Evolutionary conservation across 2,888 invertebrate species (phyloP).

Genomic region (Ophion ellenae): DNA sequence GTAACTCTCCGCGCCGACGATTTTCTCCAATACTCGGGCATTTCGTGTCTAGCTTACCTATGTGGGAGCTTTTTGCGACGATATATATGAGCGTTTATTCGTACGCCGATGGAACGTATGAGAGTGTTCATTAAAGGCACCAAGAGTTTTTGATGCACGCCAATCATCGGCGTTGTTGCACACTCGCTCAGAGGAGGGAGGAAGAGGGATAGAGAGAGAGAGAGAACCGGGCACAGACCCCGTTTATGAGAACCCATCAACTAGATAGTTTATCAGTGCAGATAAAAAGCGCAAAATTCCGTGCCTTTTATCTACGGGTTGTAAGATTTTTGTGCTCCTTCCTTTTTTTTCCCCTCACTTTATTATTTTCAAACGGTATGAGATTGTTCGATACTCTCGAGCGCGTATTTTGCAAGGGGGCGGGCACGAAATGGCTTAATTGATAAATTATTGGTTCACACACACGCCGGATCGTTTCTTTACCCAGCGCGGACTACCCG

Average conservation of each 20-base stretch:
- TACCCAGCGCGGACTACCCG: background rate
- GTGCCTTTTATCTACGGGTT: slow-evolving; percentile 8
- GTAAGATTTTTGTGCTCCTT: background rate
- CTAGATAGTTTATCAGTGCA: slow-evolving; percentile 71
- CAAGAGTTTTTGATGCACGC: slow-evolving; percentile 58
- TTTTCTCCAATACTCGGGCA: slow-evolving; percentile 4
- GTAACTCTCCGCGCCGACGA: background rate
- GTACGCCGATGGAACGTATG: slow-evolving; percentile 1
- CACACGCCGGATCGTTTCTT: slow-evolving; percentile 14
- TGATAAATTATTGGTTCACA: slow-evolving; percentile 44
- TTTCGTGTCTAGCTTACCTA: slow-evolving; percentile 2
- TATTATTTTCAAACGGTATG: slow-evolving; percentile 12
- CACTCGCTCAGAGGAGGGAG: background rate
- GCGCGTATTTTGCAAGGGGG: slow-evolving; percentile 20
- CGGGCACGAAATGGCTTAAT: slow-evolving; percentile 13
- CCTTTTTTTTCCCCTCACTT: slow-evolving; percentile 2
- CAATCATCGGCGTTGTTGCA: slow-evolving; percentile 58
- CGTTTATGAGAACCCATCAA: slow-evolving; percentile 71
- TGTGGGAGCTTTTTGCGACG: slow-evolving; percentile 24
- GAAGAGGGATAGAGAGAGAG: background rate
- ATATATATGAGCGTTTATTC: slow-evolving; percentile 19
- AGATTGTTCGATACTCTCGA: slow-evolving; percentile 3
- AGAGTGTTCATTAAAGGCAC: slow-evolving; percentile 57
- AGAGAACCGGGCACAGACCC: slow-evolving; percentile 49
- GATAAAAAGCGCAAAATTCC: slow-evolving; percentile 28